A percentile compares a stretch with the other conserved stretches of the same genome.
Conservation (phyloP, 2,797 vertebrate genomes). For the Lagocephalus sceleratus region DNA sequence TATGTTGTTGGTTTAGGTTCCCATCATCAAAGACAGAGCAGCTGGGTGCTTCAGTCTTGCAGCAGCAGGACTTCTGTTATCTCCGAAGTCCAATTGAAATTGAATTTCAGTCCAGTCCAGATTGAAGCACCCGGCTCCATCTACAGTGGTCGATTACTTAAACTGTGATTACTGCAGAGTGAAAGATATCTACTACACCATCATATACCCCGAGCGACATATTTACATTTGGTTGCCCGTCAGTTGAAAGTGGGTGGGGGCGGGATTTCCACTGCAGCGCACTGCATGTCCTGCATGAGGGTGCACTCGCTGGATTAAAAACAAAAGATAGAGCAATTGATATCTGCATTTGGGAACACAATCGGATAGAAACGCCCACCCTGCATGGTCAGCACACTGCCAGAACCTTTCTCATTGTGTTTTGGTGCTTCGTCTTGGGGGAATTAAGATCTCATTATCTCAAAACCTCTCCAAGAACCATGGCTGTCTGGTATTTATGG, state of each 20-base stretch:
- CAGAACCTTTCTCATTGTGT: slow-evolving; percentile 18
- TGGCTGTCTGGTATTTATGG: slow-evolving; percentile 5
- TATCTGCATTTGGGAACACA: slow-evolving; percentile 22
- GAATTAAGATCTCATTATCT: slow-evolving; percentile 29
- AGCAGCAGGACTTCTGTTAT: too few species aligned
- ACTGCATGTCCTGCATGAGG: slow-evolving; percentile 44
- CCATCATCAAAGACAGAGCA: too few species aligned
- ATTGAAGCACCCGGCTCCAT: too few species aligned
- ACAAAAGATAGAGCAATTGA: neutral
- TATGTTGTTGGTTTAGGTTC: too few species aligned
- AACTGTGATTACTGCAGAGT: neutral
- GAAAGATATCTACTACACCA: neutral
- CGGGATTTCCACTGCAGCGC: slow-evolving; percentile 30
- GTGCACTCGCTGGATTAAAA: slow-evolving; percentile 7
- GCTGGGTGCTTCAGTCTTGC: too few species aligned
- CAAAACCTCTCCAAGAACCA: slow-evolving; percentile 15
- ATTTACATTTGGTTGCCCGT: neutral
- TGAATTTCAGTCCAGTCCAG: too few species aligned
- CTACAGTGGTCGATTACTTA: too few species aligned
- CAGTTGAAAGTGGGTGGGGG: slow-evolving; percentile 4
- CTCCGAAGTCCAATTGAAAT: too few species aligned
- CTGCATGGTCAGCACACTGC: slow-evolving; percentile 30
- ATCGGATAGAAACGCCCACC: slow-evolving; percentile 19
- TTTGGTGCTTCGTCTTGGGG: neutral
- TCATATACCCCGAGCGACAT: neutral